Conservation (phyloP, 2,888 invertebrate genomes). For the Clunio marinus region DNA sequence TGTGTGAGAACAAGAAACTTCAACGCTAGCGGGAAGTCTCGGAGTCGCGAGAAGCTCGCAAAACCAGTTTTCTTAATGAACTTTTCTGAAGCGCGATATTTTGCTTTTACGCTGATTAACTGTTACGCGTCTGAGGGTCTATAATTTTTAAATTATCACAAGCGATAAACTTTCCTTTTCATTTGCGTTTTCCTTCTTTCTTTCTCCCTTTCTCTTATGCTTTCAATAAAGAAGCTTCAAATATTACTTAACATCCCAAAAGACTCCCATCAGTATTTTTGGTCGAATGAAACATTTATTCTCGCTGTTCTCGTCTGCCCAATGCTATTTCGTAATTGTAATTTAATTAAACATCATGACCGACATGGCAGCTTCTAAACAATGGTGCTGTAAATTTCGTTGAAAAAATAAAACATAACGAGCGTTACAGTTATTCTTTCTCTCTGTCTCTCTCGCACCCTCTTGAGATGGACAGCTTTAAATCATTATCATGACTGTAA, state of each 20-base stretch:
- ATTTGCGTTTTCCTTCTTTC: too few species aligned
- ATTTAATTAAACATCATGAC: constrained; percentile 1
- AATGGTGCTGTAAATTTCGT: background rate
- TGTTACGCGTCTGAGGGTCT: background rate
- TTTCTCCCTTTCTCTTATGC: too few species aligned
- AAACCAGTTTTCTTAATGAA: background rate
- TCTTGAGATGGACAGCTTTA: too few species aligned
- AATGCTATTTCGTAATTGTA: background rate
- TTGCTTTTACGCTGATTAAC: background rate
- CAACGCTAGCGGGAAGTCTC: background rate
- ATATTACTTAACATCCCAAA: background rate
- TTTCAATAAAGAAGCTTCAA: too few species aligned
- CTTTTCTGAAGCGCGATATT: background rate
- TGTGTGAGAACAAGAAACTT: constrained; percentile 7
- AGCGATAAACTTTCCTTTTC: background rate
- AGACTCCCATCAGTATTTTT: background rate
- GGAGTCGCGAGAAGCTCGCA: too few species aligned
- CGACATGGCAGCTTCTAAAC: background rate
- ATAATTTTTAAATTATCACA: constrained; percentile 10
- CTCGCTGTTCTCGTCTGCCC: background rate
- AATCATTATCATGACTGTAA: too few species aligned
- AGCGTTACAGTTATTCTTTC: background rate
- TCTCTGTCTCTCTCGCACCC: too few species aligned
- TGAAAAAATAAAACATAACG: background rate
- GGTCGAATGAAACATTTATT: too few species aligned